Conservation (phyloP, 2,797 vertebrate genomes). For the Myotis pilosus region DNA sequence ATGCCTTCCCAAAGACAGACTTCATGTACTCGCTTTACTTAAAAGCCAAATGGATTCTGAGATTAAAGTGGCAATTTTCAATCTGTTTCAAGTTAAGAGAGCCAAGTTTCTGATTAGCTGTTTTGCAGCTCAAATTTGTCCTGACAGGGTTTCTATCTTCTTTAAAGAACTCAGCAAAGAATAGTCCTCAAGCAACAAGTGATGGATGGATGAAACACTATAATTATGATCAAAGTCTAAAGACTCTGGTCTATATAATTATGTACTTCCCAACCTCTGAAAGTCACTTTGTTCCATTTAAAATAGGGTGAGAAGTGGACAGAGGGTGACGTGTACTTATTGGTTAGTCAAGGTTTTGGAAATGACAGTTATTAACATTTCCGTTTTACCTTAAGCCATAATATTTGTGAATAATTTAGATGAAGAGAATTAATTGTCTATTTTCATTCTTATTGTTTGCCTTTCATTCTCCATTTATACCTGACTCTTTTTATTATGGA, state of each 20-base stretch:
- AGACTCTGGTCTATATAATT: constrained; percentile 81
- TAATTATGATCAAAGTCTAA: constrained; percentile 87
- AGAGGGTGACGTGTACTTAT: constrained; percentile 79
- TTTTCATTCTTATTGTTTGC: constrained; percentile 14
- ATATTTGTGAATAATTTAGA: constrained; percentile 62
- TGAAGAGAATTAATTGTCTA: constrained; percentile 47
- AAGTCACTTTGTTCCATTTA: constrained; percentile 75
- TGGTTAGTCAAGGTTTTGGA: constrained; percentile 81
- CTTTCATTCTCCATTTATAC: not conserved
- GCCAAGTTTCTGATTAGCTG: constrained; percentile 63
- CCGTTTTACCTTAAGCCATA: constrained; percentile 66
- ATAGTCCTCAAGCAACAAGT: constrained; percentile 78
- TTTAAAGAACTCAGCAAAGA: constrained; percentile 74
- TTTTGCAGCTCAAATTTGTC: constrained; percentile 72
- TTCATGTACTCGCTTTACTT: constrained; percentile 48
- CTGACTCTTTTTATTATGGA: not conserved
- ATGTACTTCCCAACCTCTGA: constrained; percentile 71
- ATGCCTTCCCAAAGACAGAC: not conserved
- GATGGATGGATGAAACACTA: constrained; percentile 76
- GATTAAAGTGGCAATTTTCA: constrained; percentile 72
- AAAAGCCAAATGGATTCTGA: constrained; percentile 62
- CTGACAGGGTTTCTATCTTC: constrained; percentile 76
- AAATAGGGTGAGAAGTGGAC: constrained; percentile 72
- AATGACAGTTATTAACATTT: constrained; percentile 82
- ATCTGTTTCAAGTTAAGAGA: constrained; percentile 63